Evolutionary conservation across 2,797 vertebrate species (phyloP).

Genomic region (Gila robusta): DNA sequence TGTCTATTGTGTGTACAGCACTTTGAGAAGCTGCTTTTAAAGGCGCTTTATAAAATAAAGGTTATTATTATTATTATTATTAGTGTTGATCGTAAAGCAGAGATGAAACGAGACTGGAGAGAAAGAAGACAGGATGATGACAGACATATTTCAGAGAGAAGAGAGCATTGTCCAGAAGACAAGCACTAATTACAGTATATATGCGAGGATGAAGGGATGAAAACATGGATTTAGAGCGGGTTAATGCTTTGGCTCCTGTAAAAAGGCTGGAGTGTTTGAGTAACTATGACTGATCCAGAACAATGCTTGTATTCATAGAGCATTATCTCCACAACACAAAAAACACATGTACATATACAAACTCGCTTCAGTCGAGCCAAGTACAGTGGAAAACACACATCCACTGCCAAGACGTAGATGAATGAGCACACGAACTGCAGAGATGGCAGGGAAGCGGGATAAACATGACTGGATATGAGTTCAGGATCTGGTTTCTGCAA

Average conservation of each 20-base stretch:
- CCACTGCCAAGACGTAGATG: background rate
- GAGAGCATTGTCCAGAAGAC: conserved; percentile 20
- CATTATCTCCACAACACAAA: conserved; percentile 40
- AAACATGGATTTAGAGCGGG: conserved; percentile 24
- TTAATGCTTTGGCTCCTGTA: conserved; percentile 17
- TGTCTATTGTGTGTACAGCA: too few relatives aligned
- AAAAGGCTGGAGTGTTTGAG: conserved; percentile 10
- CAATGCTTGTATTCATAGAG: conserved; percentile 52
- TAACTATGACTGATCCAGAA: conserved; percentile 55
- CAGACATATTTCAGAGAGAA: conserved; percentile 45
- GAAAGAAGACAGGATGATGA: conserved; percentile 32
- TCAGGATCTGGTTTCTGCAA: conserved; percentile 22
- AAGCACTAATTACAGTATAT: conserved; percentile 30
- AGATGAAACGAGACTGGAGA: conserved; percentile 39
- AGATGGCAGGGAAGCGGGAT: conserved; percentile 5
- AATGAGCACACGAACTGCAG: conserved; percentile 18
- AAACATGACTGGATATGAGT: conserved; percentile 8
- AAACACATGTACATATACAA: conserved; percentile 45
- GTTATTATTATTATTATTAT: background rate
- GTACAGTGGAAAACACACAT: conserved; percentile 16
- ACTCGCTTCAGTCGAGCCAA: conserved; percentile 6
- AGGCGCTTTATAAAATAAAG: too few relatives aligned
- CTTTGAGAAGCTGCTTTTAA: too few relatives aligned
- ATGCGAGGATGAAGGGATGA: conserved; percentile 13
- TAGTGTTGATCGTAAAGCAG: background rate